Conservation (phyloP, 23 tunicate genomes). For the Diplosoma virens region DNA sequence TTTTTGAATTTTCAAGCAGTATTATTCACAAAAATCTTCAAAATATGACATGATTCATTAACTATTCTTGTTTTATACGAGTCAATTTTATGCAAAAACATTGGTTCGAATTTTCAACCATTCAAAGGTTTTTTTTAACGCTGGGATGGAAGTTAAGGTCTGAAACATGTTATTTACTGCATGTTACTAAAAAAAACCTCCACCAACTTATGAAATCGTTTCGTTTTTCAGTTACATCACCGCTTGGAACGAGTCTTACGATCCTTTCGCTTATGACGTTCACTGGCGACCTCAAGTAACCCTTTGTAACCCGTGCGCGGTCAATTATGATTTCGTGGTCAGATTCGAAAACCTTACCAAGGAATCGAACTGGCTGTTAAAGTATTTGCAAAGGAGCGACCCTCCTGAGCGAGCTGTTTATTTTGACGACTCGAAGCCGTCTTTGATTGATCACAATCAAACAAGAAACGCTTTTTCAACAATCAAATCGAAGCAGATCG, state of each 20-base stretch:
- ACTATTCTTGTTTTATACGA: too few relatives aligned
- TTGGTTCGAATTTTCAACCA: too few relatives aligned
- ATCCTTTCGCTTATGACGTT: constrained; percentile 24
- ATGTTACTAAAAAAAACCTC: too few relatives aligned
- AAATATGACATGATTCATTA: too few relatives aligned
- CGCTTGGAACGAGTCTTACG: not conserved
- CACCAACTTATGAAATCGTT: too few relatives aligned
- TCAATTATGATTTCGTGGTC: constrained; percentile 48
- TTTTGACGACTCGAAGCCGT: constrained; percentile 1
- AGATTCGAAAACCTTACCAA: constrained; percentile 39
- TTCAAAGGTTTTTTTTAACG: too few relatives aligned
- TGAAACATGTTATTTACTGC: too few relatives aligned
- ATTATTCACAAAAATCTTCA: too few relatives aligned
- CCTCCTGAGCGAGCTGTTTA: constrained; percentile 3
- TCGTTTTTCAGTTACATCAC: too few relatives aligned
- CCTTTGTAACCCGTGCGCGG: constrained; percentile 64
- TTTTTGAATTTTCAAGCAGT: too few relatives aligned
- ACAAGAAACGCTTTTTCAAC: constrained; percentile 12
- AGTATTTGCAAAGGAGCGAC: constrained; percentile 37
- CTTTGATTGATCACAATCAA: not conserved
- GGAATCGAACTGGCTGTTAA: constrained; percentile 41
- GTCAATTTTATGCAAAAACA: too few relatives aligned
- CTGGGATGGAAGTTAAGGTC: too few relatives aligned
- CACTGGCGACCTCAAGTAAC: constrained; percentile 70
- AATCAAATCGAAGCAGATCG: not conserved